phyloP scores from a whole-genome alignment of 2,797 vertebrate species.

The Mallotus villosus region DNA sequence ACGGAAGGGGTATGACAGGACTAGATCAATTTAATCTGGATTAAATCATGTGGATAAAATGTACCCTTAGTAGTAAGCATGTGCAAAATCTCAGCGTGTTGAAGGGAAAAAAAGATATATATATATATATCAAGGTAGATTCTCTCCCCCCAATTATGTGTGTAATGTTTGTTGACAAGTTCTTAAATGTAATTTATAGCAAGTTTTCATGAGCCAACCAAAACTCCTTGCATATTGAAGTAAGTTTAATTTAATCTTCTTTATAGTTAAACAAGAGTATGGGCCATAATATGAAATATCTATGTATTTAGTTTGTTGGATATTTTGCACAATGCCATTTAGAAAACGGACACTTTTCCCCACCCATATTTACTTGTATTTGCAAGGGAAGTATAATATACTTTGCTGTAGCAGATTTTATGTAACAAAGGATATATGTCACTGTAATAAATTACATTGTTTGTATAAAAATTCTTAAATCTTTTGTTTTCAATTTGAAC shows the following conservation, averaged over 20 bases:
- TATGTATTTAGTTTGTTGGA: slow-evolving; percentile 84
- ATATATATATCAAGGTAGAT: slow-evolving; percentile 29
- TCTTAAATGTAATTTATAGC: slow-evolving; percentile 72
- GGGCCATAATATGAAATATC: slow-evolving; percentile 77
- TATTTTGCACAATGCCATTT: slow-evolving; percentile 86
- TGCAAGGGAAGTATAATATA: slow-evolving; percentile 87
- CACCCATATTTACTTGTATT: slow-evolving; percentile 84
- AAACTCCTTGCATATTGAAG: slow-evolving; percentile 70
- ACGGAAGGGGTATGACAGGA: slow-evolving; percentile 3
- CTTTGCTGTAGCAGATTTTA: slow-evolving; percentile 96
- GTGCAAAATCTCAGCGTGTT: slow-evolving; percentile 57
- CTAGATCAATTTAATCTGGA: slow-evolving; percentile 33
- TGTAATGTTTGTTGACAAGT: slow-evolving; percentile 58
- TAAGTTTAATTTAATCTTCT: slow-evolving; percentile 61
- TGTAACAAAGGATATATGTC: slow-evolving; percentile 89
- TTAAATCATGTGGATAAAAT: slow-evolving; percentile 39
- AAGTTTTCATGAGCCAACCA: slow-evolving; percentile 66
- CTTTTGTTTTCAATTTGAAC: slow-evolving; percentile 78
- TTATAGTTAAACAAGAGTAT: slow-evolving; percentile 70
- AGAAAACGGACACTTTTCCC: slow-evolving; percentile 80
- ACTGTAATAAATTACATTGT: slow-evolving; percentile 90
- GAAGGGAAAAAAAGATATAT: slow-evolving; percentile 47
- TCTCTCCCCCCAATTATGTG: slow-evolving; percentile 42
- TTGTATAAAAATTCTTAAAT: slow-evolving; percentile 84
- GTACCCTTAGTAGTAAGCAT: slow-evolving; percentile 67